Evolutionary conservation across 2,888 invertebrate species (phyloP), one percentile per base, ranked within the genome.

Genomic region (Branchipolynoe longqiensis): DNA sequence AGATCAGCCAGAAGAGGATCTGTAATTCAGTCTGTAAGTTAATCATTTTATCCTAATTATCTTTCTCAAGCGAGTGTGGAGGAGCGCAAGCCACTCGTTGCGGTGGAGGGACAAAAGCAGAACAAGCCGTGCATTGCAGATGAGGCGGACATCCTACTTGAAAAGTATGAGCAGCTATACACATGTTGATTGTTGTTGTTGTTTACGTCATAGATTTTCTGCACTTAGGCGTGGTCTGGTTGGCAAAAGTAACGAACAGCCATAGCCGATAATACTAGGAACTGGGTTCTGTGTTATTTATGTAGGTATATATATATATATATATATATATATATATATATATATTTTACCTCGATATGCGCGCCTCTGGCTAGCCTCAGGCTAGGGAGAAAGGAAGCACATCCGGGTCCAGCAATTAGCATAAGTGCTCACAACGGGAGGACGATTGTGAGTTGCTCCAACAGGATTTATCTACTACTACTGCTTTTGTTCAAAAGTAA

Each of bases 51-150:
- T 18, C 48, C 48, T 18, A 48, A 48, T 48, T 12, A 48, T 48
- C 8, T 69, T 3, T 31, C 38, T 69, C 14, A 33, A 54, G 78
- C 54, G 48, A 78, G 78, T 25, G 28, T 28, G 12, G 78, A 78
- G 48, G 78, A 78, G 48, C 28, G 78, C 54, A 28, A 33, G 12
- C 78, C 78, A 8, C 78, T 78, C 14, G 25, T 78, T 78, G 28
- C 28, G n/a, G 1, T 18, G 28, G 12, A 6, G 0, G 48, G 48
- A 41, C 2, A 78, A 41, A 48, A 8, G 18, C 48, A 48, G 48
- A 48, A 8, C 48, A 48, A 8, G 8, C 8, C 48, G 18, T 8
- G 18, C 48, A 48, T 18, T 48, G 78, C 22, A 18, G 48, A 78
- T 31, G 78, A 78, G 48, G 78, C 41, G 1, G 78, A 78, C 28